phyloP scores from a whole-genome alignment of 2,113 vertebrate genomes.

The Eurypyga helias region DNA sequence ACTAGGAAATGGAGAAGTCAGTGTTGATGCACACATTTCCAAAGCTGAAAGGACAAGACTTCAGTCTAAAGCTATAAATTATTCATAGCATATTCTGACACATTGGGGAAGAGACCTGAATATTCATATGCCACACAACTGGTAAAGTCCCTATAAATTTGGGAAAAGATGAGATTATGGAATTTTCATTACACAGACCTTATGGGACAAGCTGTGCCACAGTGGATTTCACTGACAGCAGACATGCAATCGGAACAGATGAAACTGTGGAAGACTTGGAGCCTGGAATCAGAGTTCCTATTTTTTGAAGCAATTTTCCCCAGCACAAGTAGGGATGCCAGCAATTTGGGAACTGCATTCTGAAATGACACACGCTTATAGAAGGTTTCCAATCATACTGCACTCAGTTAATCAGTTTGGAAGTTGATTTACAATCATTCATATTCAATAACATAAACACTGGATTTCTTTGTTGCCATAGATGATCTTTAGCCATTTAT shows the following conservation, averaged over 20 bases:
- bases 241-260: not conserved
- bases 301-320: not conserved
- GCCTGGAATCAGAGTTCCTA: not conserved
- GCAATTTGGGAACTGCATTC: not conserved
- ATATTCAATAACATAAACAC: not conserved
- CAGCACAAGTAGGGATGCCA: not conserved
- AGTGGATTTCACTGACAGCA: constrained; percentile 29
- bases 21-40: constrained; percentile 61
- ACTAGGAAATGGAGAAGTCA: constrained; percentile 45
- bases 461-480: not conserved
- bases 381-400: not conserved
- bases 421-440: not conserved
- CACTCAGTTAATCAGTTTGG: not conserved
- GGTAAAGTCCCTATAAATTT: constrained; percentile 59
- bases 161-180: constrained; percentile 6
- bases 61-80: constrained; percentile 70
- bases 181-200: constrained; percentile 48
- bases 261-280: not conserved
- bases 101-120: constrained; percentile 64
- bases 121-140: constrained; percentile 69
- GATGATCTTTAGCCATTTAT: not conserved
- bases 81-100: constrained; percentile 72
- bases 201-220: constrained; percentile 4
- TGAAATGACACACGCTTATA: not conserved
- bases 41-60: constrained; percentile 66